phyloP scores from a whole-genome alignment of 2,888 invertebrate genomes.

The Labia minor region DNA sequence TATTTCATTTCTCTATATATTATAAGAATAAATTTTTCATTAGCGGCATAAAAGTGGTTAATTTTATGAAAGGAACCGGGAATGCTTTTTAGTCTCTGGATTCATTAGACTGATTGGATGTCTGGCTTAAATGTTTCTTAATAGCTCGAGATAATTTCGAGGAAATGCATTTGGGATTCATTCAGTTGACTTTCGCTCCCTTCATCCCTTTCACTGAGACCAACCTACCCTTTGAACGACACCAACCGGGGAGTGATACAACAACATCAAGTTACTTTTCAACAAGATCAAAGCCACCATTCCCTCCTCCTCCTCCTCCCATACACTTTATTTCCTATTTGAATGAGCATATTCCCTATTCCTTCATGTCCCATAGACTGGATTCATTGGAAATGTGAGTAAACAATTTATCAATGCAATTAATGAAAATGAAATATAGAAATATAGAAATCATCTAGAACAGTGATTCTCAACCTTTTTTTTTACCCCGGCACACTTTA shows the following conservation, averaged over 20 bases:
- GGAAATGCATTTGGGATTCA: background rate
- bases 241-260: background rate
- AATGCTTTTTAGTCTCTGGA: background rate
- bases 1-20: no score
- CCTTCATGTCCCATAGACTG: no score
- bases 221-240: background rate
- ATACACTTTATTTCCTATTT: background rate
- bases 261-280: background rate
- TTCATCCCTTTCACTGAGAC: background rate
- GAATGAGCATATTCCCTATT: background rate
- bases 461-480: no score
- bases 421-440: no score
- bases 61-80: background rate
- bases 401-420: no score
- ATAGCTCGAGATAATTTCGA: slow-evolving; percentile 7
- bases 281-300: background rate
- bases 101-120: background rate
- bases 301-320: no score
- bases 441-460: no score
- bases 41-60: no score
- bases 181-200: background rate
- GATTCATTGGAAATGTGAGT: no score
- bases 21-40: no score
- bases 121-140: background rate
- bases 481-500: no score